A percentile compares a stretch with the other conserved stretches of the same genome.
These are phyloP conservation scores for Coranthus polyacanthus DNA, from an alignment of 2,797 vertebrate species.

Conservation along the genomic window DNA sequence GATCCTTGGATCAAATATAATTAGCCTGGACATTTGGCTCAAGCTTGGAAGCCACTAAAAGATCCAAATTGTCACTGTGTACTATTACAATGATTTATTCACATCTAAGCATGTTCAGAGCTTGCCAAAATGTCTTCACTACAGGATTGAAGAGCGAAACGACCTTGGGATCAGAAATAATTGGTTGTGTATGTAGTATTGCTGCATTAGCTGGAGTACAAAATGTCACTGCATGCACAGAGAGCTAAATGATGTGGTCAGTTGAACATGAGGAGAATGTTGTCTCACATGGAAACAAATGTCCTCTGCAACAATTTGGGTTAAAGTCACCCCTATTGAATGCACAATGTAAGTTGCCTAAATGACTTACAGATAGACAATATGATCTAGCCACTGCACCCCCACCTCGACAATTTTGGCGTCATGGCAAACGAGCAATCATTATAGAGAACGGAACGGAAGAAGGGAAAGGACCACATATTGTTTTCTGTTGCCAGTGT, in stretches of 20 bases:
- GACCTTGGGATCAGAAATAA: constrained; percentile 61
- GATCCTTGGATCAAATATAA: constrained; percentile 65
- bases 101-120: constrained; percentile 31
- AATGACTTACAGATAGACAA: constrained; percentile 41
- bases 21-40: constrained; percentile 62
- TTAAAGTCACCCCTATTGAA: constrained; percentile 50
- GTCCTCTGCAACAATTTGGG: constrained; percentile 34
- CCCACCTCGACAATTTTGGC: constrained; percentile 18
- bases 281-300: constrained; percentile 47
- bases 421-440: constrained; percentile 35
- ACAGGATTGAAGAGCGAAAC: constrained; percentile 51
- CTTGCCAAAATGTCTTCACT: constrained; percentile 56
- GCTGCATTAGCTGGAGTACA: constrained; percentile 27
- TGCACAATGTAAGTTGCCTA: constrained; percentile 10
- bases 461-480: constrained; percentile 27
- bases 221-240: constrained; percentile 45
- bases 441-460: constrained; percentile 25
- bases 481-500: constrained; percentile 43
- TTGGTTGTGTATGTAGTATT: constrained; percentile 50
- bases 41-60: constrained; percentile 61
- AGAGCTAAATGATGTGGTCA: constrained; percentile 48
- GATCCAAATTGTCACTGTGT: constrained; percentile 50
- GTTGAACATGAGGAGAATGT: constrained; percentile 38
- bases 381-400: constrained; percentile 16
- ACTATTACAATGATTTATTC: constrained; percentile 68